phyloP scores from a whole-genome alignment of 1,140 invertebrate genomes.

The Atta colombica region DNA sequence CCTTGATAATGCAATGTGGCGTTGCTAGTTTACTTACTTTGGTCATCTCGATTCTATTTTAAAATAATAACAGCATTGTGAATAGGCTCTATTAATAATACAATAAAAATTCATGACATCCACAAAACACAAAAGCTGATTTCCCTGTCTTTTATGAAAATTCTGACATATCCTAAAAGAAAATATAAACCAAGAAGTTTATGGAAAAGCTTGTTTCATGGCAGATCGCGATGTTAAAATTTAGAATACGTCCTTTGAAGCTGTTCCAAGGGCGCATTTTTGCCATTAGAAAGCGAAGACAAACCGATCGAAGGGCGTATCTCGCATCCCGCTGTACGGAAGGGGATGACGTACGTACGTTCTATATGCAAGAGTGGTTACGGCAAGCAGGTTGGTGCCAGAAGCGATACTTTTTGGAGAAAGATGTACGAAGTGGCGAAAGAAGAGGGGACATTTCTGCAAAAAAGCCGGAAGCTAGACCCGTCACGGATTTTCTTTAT shows the following conservation, averaged over 20 bases:
- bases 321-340: conserved; percentile 61
- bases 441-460: conserved; percentile 39
- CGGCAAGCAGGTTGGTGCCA: conserved; percentile 65
- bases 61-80: background rate
- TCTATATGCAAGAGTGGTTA: conserved; percentile 41
- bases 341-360: conserved; percentile 68
- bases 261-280: conserved; percentile 1
- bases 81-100: background rate
- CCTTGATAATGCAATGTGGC: background rate
- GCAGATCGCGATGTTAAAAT: background rate
- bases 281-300: conserved; percentile 33
- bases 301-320: conserved; percentile 63
- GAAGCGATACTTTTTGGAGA: conserved; percentile 64
- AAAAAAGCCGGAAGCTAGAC: conserved; percentile 76
- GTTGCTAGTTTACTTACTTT: background rate
- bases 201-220: background rate
- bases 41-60: background rate
- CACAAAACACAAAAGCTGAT: background rate
- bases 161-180: background rate
- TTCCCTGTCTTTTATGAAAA: background rate
- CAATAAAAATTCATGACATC: background rate
- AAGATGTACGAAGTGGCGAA: conserved; percentile 55
- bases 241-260: conserved; percentile 4
- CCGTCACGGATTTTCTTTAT: conserved; percentile 80
- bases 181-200: background rate